phyloP scores from a whole-genome alignment of 2,113 vertebrate genomes.

The Platycercus adscitus region DNA sequence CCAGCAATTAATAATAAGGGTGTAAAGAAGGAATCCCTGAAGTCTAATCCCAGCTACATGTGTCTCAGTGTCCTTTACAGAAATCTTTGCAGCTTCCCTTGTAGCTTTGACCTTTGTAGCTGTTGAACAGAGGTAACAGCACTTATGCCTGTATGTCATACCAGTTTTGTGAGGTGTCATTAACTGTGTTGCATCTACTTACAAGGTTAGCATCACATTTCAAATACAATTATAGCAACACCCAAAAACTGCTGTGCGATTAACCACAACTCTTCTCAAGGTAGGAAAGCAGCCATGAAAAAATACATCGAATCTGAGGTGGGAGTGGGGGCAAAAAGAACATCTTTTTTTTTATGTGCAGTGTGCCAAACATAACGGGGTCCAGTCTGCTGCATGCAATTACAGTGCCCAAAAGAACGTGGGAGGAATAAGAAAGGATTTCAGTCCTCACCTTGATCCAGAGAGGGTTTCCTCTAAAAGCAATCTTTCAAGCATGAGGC shows the following conservation, averaged over 20 bases:
- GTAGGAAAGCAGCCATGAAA: neutral
- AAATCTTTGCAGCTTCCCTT: neutral
- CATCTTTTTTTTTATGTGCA: neutral
- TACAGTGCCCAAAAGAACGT: neutral
- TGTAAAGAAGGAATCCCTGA: neutral
- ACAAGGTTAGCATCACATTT: neutral
- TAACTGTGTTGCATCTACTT: neutral
- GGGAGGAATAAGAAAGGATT: neutral
- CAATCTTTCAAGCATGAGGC: neutral
- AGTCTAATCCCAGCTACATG: neutral
- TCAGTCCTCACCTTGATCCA: neutral
- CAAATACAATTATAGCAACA: neutral
- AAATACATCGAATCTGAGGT: neutral
- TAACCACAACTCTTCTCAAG: neutral
- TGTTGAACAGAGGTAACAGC: neutral
- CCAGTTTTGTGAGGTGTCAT: neutral
- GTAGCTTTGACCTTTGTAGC: neutral
- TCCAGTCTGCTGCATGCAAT: neutral
- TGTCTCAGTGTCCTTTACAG: neutral
- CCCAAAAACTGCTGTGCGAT: neutral
- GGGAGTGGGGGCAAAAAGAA: neutral
- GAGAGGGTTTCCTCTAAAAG: neutral
- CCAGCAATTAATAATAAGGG: neutral
- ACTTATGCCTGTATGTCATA: neutral
- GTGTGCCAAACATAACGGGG: rapidly evolving